Conservation (phyloP, 2,113 vertebrate species). For the Brienomyrus longianalis region DNA sequence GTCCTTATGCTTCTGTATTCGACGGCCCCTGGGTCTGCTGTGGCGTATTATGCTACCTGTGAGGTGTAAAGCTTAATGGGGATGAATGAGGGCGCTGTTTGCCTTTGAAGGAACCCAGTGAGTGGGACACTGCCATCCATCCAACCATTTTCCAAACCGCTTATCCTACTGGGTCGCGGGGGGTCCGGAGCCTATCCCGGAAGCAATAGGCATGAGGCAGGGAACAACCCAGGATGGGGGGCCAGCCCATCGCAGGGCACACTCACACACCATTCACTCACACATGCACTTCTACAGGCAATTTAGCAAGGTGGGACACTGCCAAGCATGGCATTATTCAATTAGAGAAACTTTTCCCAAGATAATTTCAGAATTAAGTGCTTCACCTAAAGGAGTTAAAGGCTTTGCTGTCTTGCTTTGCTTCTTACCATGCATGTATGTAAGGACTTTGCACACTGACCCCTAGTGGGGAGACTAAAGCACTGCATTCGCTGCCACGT, state of each 20-base stretch:
- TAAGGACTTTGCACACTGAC: neutral
- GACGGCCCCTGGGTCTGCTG: neutral
- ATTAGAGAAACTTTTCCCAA: neutral
- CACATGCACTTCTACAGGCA: too few species aligned
- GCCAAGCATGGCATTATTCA: neutral
- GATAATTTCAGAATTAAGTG: neutral
- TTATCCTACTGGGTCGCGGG: too few species aligned
- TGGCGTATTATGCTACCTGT: neutral
- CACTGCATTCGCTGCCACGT: neutral
- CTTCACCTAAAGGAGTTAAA: neutral
- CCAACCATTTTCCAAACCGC: too few species aligned
- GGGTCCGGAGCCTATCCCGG: too few species aligned
- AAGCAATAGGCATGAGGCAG: too few species aligned
- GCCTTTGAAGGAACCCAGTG: neutral
- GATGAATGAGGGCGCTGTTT: neutral
- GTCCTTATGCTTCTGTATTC: neutral
- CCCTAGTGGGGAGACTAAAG: neutral
- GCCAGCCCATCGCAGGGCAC: too few species aligned
- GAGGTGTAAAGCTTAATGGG: neutral
- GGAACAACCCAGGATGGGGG: too few species aligned
- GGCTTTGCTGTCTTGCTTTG: neutral
- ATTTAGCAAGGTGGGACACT: neutral
- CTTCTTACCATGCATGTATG: neutral
- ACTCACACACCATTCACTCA: too few species aligned
- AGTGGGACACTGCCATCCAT: neutral